Conservation (phyloP, 2,113 vertebrate species). For the Hemicordylus capensis region DNA sequence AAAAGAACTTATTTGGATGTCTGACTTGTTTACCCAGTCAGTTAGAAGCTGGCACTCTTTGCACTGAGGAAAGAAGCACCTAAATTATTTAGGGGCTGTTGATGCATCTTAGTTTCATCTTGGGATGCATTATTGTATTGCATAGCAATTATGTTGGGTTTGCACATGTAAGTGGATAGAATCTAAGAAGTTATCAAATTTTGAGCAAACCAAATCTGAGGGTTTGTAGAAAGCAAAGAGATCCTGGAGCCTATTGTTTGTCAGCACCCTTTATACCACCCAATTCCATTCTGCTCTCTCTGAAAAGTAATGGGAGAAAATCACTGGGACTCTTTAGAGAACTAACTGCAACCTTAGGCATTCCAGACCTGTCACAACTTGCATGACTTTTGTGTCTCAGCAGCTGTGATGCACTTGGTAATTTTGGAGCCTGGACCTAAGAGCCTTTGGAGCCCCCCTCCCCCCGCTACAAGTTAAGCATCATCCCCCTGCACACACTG, state of each 20-base stretch:
- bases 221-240: background rate
- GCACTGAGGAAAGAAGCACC: background rate
- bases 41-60: too few relatives aligned
- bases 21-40: background rate
- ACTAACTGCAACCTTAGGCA: too few relatives aligned
- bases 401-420: too few relatives aligned
- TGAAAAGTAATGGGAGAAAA: background rate
- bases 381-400: too few relatives aligned
- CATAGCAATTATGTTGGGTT: background rate
- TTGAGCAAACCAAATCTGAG: background rate
- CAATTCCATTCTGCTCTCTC: background rate
- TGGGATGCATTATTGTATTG: background rate
- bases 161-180: background rate
- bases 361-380: too few relatives aligned
- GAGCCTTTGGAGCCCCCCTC: too few relatives aligned
- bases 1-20: background rate
- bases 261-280: background rate
- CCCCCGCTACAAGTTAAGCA: too few relatives aligned
- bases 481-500: too few relatives aligned
- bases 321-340: background rate
- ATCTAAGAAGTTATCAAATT: background rate
- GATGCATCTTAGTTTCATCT: background rate
- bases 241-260: too few relatives aligned
- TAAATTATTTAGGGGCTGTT: background rate
- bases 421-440: too few relatives aligned